Evolutionary conservation across 1,140 invertebrate species (phyloP), one percentile per base, ranked within the genome.

Genomic region (Papilio polytes): DNA sequence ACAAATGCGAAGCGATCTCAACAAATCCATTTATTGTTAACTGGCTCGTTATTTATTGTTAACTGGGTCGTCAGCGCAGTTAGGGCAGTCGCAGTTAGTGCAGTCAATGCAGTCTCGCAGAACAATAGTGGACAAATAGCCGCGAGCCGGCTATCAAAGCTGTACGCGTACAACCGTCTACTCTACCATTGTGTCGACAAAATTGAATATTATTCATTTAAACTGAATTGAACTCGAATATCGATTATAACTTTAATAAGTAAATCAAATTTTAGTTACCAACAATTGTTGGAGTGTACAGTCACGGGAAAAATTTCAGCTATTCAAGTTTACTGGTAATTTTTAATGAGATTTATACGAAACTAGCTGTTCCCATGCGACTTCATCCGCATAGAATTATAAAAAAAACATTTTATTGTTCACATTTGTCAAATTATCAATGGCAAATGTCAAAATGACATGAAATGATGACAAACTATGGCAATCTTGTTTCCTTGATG

Each of bases 11-110:
- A 3, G 46, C 44, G 41, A 76, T 46, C 74, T 76, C 41, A 51
- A 53, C 74, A 76, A 48, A 76, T 76, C 74, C 74, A 51, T 76
- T 78, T 59, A n/a, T 78, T 78, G 76, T 59, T 78, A 78, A 78
- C 48, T 78, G 76, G 51, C 53, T 41, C 36, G 76, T 78, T 59
- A 78, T 56, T 76, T 76, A 76, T 76, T 53, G n/a, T 22, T 31
- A 76, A 70, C 4, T 53, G 36, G 48, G 44, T 53, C 74, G 74
- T 51, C 36, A 59, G 63, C 6, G 31, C 13, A 56, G 18, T 56
- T 18, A 9, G 53, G 8, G 53, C 53, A 18, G n/a, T 56, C n/a
- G 48, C 13, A 51, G 48, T 51, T 51, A 51, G 48, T 51, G 18
- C 48, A 51, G 15, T 51, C 13, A 18, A 51, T 53, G 9, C 13